Evolutionary conservation across 1,140 invertebrate species (phyloP).

Genomic region (Pseudoatta argentina): DNA sequence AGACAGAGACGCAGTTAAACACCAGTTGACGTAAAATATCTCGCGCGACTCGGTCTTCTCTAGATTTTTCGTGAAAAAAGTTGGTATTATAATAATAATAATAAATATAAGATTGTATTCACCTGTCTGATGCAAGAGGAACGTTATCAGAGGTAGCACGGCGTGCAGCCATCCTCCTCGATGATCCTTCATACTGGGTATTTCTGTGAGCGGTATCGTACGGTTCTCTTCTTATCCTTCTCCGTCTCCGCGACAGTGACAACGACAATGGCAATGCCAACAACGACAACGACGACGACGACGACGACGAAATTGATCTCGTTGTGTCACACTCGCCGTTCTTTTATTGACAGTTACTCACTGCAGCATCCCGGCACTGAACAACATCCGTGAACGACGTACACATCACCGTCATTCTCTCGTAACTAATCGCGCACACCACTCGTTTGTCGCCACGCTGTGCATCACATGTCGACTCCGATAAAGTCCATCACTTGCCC

Average conservation of each 20-base stretch:
- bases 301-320: constrained; percentile 47
- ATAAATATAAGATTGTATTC: constrained; percentile 32
- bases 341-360: constrained; percentile 61
- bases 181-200: constrained; percentile 77
- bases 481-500: constrained; percentile 45
- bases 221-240: constrained; percentile 41
- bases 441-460: constrained; percentile 14
- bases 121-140: constrained; percentile 77
- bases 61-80: neutral
- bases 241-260: constrained; percentile 8
- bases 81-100: neutral
- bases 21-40: neutral
- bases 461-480: constrained; percentile 22
- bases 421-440: constrained; percentile 24
- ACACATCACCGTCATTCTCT: constrained; percentile 62
- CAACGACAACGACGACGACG: constrained; percentile 15
- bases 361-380: constrained; percentile 45
- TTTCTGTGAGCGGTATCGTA: constrained; percentile 41
- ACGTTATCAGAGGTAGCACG: constrained; percentile 75
- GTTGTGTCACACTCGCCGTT: constrained; percentile 46
- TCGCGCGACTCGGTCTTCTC: neutral
- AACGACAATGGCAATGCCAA: constrained; percentile 2
- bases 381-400: constrained; percentile 38
- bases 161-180: constrained; percentile 77
- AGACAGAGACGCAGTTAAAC: neutral